Evolutionary conservation across 2,888 invertebrate genomes (phyloP).

Genomic region (Eutolmus rufibarbis): DNA sequence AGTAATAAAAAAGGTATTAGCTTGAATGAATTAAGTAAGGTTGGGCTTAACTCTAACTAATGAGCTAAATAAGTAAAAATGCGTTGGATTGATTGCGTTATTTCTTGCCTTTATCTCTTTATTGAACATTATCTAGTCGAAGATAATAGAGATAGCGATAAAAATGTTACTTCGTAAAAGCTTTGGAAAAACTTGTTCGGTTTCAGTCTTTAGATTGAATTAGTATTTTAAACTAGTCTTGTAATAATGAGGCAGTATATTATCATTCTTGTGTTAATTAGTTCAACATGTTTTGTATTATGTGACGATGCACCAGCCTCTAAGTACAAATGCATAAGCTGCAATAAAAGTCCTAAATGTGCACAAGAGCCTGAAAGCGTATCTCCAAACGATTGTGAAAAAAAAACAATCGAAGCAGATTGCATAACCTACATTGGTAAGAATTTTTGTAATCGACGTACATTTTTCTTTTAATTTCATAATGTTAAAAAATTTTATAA

Average conservation of each 20-base stretch:
- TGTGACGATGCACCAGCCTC: neutral
- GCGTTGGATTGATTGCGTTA: neutral
- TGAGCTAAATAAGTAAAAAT: neutral
- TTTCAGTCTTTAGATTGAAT: neutral
- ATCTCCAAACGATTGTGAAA: fast-evolving
- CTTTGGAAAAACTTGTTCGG: neutral
- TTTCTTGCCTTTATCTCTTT: neutral
- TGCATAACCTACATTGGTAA: neutral
- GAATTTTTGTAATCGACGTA: neutral
- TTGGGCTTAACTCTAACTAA: neutral
- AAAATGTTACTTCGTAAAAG: neutral
- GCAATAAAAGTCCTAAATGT: neutral
- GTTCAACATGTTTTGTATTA: neutral
- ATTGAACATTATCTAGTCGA: neutral
- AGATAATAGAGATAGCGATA: neutral
- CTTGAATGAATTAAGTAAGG: neutral
- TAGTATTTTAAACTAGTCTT: neutral
- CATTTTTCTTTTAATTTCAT: neutral
- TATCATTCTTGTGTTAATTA: neutral
- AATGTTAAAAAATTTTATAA: neutral
- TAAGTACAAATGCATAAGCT: neutral
- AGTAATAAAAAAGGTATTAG: neutral
- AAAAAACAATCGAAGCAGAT: neutral
- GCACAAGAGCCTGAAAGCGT: neutral
- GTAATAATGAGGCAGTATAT: neutral